Base-by-base conservation (phyloP, 2,888 invertebrate genomes). In the Cephonodes hylas region DNA sequence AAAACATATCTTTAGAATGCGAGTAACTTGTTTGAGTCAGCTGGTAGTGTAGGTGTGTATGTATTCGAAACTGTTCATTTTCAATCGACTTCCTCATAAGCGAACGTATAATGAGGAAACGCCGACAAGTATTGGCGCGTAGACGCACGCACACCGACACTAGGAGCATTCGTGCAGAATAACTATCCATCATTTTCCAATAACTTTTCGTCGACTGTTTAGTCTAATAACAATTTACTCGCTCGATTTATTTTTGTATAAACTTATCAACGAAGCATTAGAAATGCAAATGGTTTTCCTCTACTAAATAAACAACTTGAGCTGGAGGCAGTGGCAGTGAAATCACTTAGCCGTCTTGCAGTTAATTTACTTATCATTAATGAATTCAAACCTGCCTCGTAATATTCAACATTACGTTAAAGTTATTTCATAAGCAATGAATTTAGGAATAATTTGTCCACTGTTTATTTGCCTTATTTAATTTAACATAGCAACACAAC, bases 21-120 rank as follows among this genome's bases (percentile, higher is more conserved):
- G 18, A 15, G 15, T 27, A 25, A 53, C 15, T 27, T 15, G n/a
- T 18, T 53, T 31, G 53, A 31, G 15, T 18, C 18, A 8, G 5
- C n/a, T n/a, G 3, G 48, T 15, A 27, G 27, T 53, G 18, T 15
- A 27, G 18, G 18, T 31, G 53, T 18, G 10, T 10, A 31, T 18
- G 53, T 10, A 53, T 53, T 53, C 27, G 27, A 61, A 59, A 56
- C 45, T 63, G 62, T 46, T 64, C 62, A 65, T 72, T 69, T 71
- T 70, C 64, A 68, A 67, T 66, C 7, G 15, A 71, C 71, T 80
- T 75, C 74, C 74, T 72, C 64, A 15, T 72, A 64, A 64, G 66
- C 64, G 59, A 74, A 66, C 63, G 66, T 70, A 71, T 77, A 83
- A 84, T 80, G 70, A 83, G 84, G 86, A 84, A 86, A 72, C 69